phyloP scores from a whole-genome alignment of 1,140 invertebrate genomes.

The Helicoverpa zea region DNA sequence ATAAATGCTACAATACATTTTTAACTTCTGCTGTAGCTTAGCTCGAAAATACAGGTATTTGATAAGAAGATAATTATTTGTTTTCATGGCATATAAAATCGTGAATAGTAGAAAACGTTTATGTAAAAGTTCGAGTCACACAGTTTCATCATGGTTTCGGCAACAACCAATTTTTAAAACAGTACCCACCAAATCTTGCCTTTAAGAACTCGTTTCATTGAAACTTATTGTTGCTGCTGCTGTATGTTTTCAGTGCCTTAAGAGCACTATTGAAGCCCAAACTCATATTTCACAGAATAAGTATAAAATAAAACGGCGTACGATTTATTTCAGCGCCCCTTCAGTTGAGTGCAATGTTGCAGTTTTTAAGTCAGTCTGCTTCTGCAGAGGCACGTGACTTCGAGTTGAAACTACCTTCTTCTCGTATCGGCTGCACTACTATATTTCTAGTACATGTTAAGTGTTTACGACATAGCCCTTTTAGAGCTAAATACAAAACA shows the following conservation, averaged over 20 bases:
- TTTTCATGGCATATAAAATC: too few species aligned
- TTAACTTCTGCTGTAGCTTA: too few species aligned
- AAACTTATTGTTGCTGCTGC: not conserved
- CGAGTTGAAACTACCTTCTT: conserved; percentile 11
- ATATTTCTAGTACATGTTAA: conserved; percentile 32
- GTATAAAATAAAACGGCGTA: conserved; percentile 9
- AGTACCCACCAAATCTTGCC: too few species aligned
- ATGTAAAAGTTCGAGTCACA: too few species aligned
- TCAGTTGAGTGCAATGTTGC: conserved; percentile 37
- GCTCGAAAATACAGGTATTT: too few species aligned
- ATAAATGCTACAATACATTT: too few species aligned
- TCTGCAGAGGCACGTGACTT: conserved; percentile 17
- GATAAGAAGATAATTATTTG: too few species aligned
- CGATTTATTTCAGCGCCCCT: conserved; percentile 17
- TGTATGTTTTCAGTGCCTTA: not conserved
- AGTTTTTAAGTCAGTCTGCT: conserved; percentile 33
- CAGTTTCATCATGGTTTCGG: too few species aligned
- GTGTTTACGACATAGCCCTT: conserved; percentile 30
- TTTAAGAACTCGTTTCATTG: too few species aligned
- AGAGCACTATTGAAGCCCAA: not conserved
- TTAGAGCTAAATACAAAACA: conserved; percentile 5
- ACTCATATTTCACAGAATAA: not conserved
- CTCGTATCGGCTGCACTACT: not conserved
- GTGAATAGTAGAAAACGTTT: too few species aligned
- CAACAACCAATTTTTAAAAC: too few species aligned